Conservation (phyloP, 2,113 vertebrate species). For the Nesogale talazaci region DNA sequence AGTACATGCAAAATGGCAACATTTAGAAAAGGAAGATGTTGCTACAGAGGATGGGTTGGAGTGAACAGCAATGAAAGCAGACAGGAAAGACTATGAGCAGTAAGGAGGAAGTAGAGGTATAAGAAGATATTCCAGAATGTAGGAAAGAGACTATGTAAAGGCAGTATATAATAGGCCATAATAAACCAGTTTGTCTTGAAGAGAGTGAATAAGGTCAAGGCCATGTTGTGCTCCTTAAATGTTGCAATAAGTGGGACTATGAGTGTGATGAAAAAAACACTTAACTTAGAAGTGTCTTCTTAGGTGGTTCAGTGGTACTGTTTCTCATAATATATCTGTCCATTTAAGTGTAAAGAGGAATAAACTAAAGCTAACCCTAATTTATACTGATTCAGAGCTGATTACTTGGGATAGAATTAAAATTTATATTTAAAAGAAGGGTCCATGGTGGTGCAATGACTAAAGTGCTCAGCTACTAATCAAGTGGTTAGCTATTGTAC, state of each 20-base stretch:
- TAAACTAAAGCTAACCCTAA: slow-evolving; percentile 54
- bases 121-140: slow-evolving; percentile 41
- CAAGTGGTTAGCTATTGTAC: no score
- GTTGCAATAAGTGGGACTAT: slow-evolving; percentile 17
- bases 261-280: neutral
- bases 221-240: slow-evolving; percentile 32
- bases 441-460: neutral
- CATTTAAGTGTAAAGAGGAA: slow-evolving; percentile 21
- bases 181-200: slow-evolving; percentile 61
- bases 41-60: neutral
- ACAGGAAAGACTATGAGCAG: neutral
- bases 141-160: neutral
- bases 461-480: neutral
- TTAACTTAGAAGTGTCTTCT: neutral
- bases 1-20: neutral
- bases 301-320: neutral
- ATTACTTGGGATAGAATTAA: slow-evolving; percentile 8
- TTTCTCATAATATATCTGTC: slow-evolving; percentile 14
- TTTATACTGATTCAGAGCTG: neutral
- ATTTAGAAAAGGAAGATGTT: slow-evolving; percentile 10
- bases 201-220: slow-evolving; percentile 15
- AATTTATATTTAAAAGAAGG: slow-evolving; percentile 21
- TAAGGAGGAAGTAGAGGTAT: slow-evolving; percentile 35
- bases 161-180: slow-evolving; percentile 1
- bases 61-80: neutral